Base-by-base conservation (phyloP, 64 coral and sea anemone genomes). In the Trachythela sp. region DNA sequence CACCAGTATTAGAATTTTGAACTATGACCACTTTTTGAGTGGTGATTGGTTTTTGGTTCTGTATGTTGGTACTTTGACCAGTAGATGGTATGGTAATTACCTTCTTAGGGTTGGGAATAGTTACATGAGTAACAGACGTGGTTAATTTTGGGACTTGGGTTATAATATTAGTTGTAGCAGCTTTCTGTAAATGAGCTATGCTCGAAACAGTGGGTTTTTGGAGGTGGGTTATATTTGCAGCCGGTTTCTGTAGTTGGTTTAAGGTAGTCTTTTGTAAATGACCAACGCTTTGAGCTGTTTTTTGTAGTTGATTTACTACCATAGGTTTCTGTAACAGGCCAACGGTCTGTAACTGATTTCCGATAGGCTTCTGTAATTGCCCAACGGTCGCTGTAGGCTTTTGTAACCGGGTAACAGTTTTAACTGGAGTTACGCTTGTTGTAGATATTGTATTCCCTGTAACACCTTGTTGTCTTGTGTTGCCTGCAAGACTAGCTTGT, bases 21-120 rank as follows among this genome's bases (percentile, higher is more conserved):
- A 80, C 75, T 5, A 80, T 80, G 15, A 80, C 33, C 31, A 80
- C 75, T 80, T 80, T 80, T 18, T 80, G 75, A 17, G 75, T 39
- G 31, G 75, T 80, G 7, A 26, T 18, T 64, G 24, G 56, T 64
- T 64, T 64, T 22, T 64, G 56, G 8, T n/a, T 64, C 6, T 27
- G 42, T 45, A 45, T 45, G 42, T 11, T 45, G 42, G 42, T 45
- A 45, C 11, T 45, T 68, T 68, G 59, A 68, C 59, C 59, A 68
- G 59, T 31, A 22, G 59, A 31, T 68, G 30, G 59, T 68, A 31
- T n/a, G 59, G 30, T 31, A 22, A 68, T 68, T 31, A 68, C 59
- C 15, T 68, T 68, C 59, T 68, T 68, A 6, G 59, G 59, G 59
- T 22, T 68, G 59, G 30, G 4, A 22, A 68, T 68, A 14, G 59